Evolutionary conservation across 2,113 vertebrate genomes (phyloP), one percentile per base, ranked within the genome.

Genomic region (Neolamprologus cancellatus): DNA sequence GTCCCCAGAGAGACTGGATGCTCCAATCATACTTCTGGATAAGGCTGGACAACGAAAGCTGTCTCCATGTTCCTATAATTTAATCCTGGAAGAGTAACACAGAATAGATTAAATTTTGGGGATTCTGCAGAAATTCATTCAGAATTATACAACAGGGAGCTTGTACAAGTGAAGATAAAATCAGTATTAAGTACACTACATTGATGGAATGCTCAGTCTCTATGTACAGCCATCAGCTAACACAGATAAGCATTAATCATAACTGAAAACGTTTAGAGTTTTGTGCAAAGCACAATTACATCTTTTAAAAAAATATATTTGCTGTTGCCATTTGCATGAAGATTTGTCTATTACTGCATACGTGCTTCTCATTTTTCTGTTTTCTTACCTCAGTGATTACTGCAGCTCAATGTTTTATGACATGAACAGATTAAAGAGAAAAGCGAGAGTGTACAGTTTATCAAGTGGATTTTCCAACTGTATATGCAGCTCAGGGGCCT

Each of bases 1-100:
- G 94, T 98, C 97, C 84, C 97, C 97, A 23, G 97, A 96, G 89
- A 98, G 96, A 90, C 97, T 97, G 82, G 97, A 97, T 50, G 97
- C 94, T 94, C 97, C 97, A 93, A 97, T 98, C 99, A 99, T 99
- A 80, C 41, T 90, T 74, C 66, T 81, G 76, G 54, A 87, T 48
- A 61, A 53, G 32, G 52, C 7, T 39, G 69, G 69, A 59, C 34
- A 83, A 79, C 7, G 53, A 71, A 66, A 14, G 52, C 39, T 28
- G 30, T 32, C 78, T 71, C 82, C 93, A 93, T 91, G 44, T 36
- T 90, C 23, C 46, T 79, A 23, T 34, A 61, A 79, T 50, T 3
- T 39, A 84, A 84, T 23, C 66, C 87, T 91, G 78, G 71, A 91
- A 90, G 25, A 74, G 18, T 4, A 79, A 11, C 61, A 76, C 1